Evolutionary conservation across 35 echinoderm and acorn worm genomes (phyloP), one percentile per base, ranked within the genome.

Genomic region (Anneissia japonica): DNA sequence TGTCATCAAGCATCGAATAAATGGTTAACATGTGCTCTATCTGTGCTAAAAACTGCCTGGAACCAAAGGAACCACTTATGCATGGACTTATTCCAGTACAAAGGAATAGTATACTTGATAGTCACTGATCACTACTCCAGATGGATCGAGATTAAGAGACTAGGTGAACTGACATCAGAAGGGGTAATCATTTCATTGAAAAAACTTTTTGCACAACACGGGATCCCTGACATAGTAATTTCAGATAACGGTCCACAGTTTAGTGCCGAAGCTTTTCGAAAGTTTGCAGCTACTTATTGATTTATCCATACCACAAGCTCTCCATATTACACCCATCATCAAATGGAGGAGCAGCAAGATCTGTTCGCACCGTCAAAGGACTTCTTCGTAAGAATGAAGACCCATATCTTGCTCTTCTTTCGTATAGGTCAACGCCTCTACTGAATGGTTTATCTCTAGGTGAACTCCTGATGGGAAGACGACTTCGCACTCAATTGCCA

Each of bases 241-340:
- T 90, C 94, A 38, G 90, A 97, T 73, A 96, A 92, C 46, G 94
- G 87, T 0, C 90, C 83, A 40, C 94, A 92, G 32, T 97, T 46
- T 41, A 0, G 46, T 43, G 84, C 88, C 21, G 38, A 75, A 46
- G 55, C 51, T 31, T 92, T 97, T 81, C 81, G 35, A 37, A 23
- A 32, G 55, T 92, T 92, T 51, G 37, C 84, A 31, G n/a, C 37
- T 33, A 38, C 34, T 1, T 93, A 85, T 35, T 72, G 38, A 17
- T 90, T 97, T 37, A 39, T 46, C 31, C 91, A 93, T 46, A 37
- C 64, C 0, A 97, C 91, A 43, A 43, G 40, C 40, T 43, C 4
- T 14, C 40, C 40, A 14, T 43, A 6, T 14, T 14, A 6, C 4
- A 4, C 40, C 14, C 40, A 43, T 43, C 40, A 43, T 84, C 88